These are phyloP conservation scores for Potamilus streckersoni DNA, from an alignment of 1,140 invertebrate genomes.

Conservation along the genomic window DNA sequence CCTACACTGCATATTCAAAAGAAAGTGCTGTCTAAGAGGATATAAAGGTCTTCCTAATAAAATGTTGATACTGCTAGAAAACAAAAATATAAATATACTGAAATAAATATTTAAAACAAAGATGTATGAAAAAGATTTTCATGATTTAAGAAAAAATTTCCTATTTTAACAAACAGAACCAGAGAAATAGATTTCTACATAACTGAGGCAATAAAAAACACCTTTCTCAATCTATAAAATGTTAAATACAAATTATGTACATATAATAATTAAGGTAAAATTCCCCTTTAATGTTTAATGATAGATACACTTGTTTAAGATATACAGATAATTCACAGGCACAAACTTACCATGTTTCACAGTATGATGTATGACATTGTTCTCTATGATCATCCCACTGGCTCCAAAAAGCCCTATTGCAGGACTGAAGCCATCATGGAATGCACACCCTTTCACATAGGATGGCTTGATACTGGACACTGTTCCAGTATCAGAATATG, in stretches of 20 bases:
- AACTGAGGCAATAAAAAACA: no score
- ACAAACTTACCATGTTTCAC: slow-evolving; percentile 30
- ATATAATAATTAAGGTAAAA: neutral
- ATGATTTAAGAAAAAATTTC: no score
- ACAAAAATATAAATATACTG: no score
- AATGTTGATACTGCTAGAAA: no score
- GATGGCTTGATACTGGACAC: slow-evolving; percentile 26
- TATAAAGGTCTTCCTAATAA: no score
- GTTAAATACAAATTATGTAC: no score
- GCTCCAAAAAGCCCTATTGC: slow-evolving; percentile 55
- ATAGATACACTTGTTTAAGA: neutral
- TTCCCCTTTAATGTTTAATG: neutral
- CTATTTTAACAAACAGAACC: no score
- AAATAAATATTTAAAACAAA: no score
- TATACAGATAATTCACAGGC: neutral
- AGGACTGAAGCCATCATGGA: slow-evolving; percentile 53
- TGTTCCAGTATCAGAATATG: slow-evolving; percentile 45
- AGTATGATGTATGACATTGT: slow-evolving; percentile 48
- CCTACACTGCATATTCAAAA: neutral
- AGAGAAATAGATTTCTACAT: no score
- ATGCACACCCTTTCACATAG: slow-evolving; percentile 45
- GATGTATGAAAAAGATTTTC: no score
- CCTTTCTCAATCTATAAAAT: no score
- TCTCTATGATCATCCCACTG: slow-evolving; percentile 32
- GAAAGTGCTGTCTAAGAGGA: no score